These are phyloP conservation scores for Nothobranchius kuhntae DNA, from an alignment of 2,113 vertebrate species.

Conservation along the genomic window DNA sequence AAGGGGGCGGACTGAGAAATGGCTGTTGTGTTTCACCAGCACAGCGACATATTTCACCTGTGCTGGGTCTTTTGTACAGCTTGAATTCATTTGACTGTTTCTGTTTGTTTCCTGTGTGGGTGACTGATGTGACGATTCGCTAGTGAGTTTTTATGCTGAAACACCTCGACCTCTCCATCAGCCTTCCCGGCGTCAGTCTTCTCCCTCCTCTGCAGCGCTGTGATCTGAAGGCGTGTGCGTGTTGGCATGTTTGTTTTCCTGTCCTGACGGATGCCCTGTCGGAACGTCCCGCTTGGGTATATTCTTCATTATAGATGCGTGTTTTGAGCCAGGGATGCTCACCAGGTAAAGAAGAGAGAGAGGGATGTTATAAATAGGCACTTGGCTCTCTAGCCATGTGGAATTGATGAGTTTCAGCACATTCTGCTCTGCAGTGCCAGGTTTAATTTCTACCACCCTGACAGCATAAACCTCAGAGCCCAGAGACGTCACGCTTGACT, in stretches of 20 bases:
- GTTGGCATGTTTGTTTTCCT: constrained; percentile 69
- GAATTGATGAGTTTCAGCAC: constrained; percentile 81
- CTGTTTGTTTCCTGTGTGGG: constrained; percentile 53
- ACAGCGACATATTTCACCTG: constrained; percentile 37
- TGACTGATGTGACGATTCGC: constrained; percentile 66
- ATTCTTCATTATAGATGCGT: constrained; percentile 76
- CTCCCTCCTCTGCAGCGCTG: constrained; percentile 55
- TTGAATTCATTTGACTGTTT: constrained; percentile 61
- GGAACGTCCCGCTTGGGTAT: constrained; percentile 64
- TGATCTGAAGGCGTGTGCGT: constrained; percentile 64
- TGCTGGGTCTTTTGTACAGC: constrained; percentile 48
- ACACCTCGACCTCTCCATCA: constrained; percentile 67
- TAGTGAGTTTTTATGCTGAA: constrained; percentile 66
- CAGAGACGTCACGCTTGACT: constrained; percentile 74
- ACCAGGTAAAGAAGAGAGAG: constrained; percentile 68
- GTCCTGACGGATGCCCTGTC: constrained; percentile 78
- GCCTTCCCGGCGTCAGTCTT: constrained; percentile 63
- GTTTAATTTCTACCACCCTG: constrained; percentile 79
- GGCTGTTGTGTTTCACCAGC: constrained; percentile 45
- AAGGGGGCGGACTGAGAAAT: constrained; percentile 24
- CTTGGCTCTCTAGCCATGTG: constrained; percentile 79
- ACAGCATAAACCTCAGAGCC: constrained; percentile 76
- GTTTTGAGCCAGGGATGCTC: constrained; percentile 71
- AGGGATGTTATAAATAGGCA: constrained; percentile 77
- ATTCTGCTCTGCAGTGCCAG: constrained; percentile 75